Conservation (phyloP, 2,113 vertebrate species). For the Probosciger aterrimus region DNA sequence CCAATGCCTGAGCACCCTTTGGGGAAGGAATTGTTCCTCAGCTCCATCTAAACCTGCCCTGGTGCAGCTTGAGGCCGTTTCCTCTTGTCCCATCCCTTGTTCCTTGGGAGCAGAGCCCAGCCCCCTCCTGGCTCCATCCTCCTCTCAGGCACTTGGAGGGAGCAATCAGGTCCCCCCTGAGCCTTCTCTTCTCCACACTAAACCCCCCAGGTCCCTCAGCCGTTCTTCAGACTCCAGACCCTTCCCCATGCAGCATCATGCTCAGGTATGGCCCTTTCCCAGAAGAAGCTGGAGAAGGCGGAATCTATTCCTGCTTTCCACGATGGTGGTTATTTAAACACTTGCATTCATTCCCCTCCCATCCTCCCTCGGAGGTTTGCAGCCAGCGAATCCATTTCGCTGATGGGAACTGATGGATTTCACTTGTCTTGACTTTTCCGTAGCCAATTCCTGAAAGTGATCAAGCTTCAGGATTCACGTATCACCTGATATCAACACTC, state of each 20-base stretch:
- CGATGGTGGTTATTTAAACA: background rate
- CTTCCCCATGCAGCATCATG: rapidly evolving
- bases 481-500: rapidly evolving
- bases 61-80: no score
- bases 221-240: background rate
- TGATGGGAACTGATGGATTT: constrained; percentile 32
- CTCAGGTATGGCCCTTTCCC: background rate
- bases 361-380: background rate
- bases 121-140: no score
- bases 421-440: background rate
- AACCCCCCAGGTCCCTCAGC: background rate
- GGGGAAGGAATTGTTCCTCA: no score
- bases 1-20: no score
- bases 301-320: background rate
- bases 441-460: background rate
- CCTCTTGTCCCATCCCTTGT: no score
- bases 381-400: background rate
- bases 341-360: background rate
- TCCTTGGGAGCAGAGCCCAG: no score
- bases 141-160: background rate
- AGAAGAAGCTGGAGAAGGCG: background rate
- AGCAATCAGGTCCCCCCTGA: background rate
- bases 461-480: background rate
- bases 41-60: no score
- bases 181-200: background rate